Percentiles rank a stretch among this genome's conserved stretches.
phyloP scores from a whole-genome alignment of 2,113 vertebrate genomes.

The Jacana jacana region DNA sequence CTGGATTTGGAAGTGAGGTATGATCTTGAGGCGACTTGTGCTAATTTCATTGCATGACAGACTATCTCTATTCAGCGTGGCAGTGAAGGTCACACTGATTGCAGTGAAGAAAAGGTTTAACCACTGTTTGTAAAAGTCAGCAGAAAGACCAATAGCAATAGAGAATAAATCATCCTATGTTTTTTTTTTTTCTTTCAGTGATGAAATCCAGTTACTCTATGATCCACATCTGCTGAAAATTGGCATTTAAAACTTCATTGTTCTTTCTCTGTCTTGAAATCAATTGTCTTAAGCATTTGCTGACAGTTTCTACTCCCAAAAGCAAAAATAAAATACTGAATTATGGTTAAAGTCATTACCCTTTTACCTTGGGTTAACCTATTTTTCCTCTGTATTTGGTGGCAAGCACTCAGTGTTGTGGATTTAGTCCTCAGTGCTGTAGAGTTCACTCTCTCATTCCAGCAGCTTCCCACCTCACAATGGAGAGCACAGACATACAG shows the following conservation, averaged over 20 bases:
- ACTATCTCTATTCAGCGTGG: neutral
- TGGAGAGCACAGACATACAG: neutral
- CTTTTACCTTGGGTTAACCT: neutral
- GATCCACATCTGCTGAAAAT: neutral
- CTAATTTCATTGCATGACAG: neutral
- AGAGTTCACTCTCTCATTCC: neutral
- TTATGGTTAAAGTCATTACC: neutral
- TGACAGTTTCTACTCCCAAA: neutral
- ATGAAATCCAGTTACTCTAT: conserved; percentile 23
- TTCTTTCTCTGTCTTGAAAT: conserved; percentile 6
- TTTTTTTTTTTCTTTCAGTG: neutral
- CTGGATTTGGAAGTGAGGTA: neutral
- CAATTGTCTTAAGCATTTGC: neutral
- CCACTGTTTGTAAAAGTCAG: conserved; percentile 10
- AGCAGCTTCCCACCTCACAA: neutral
- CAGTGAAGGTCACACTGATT: neutral
- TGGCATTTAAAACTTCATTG: neutral
- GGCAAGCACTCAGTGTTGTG: neutral
- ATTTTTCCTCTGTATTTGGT: neutral
- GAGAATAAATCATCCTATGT: neutral
- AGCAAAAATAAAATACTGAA: neutral
- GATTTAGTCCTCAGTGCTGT: neutral
- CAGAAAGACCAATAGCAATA: neutral
- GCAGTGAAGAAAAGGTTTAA: neutral
- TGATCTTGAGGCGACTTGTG: neutral